Conservation (phyloP, 2,113 vertebrate species). For the Mungos mungo region DNA sequence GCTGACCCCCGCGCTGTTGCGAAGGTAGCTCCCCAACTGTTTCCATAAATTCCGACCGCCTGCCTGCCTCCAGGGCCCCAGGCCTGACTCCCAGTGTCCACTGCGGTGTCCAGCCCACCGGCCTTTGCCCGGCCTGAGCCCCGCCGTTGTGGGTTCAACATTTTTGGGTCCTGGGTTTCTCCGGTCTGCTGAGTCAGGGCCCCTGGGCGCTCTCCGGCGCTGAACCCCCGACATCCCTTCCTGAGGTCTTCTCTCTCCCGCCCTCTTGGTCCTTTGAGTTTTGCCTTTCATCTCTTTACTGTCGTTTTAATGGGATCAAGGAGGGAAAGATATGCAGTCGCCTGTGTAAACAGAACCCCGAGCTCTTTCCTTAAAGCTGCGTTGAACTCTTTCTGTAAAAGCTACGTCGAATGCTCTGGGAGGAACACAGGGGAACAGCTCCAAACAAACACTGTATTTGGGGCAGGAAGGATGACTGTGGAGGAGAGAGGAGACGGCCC, state of each 20-base stretch:
- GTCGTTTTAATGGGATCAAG: neutral
- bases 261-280: too few species aligned
- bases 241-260: neutral
- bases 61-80: neutral
- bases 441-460: neutral
- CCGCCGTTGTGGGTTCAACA: rapidly evolving
- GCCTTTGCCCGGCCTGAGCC: too few species aligned
- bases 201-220: neutral
- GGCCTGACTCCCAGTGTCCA: neutral
- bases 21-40: too few species aligned
- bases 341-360: neutral
- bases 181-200: neutral
- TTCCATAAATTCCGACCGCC: neutral
- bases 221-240: neutral
- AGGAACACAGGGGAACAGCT: neutral
- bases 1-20: neutral
- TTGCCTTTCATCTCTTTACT: neutral
- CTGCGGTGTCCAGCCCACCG: neutral
- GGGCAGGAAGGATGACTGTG: too few species aligned
- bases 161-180: rapidly evolving
- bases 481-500: too few species aligned
- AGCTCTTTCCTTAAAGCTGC: neutral
- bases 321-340: neutral
- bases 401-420: neutral
- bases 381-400: neutral